Evolutionary conservation across 1,140 invertebrate genomes (phyloP), one percentile per base, ranked within the genome.

Genomic region (Pteromalus puparum): DNA sequence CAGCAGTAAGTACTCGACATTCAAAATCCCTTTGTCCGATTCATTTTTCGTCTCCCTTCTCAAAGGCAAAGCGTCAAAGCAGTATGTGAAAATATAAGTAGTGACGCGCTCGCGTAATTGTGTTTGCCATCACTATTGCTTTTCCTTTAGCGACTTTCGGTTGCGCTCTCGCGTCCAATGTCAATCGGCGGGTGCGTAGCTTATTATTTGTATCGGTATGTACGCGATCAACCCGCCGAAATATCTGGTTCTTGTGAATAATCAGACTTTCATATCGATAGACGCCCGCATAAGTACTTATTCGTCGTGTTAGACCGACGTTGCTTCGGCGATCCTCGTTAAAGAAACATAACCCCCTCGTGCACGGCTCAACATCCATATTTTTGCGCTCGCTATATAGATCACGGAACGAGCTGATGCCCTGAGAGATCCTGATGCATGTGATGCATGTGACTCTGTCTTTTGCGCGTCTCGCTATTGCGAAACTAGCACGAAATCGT

Each of bases 1-100:
- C 48, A 83, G 38, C 24, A 24, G 82, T 83, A 24, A 83, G 82
- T 83, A 78, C 18, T 70, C n/a, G 65, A 42, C 46, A 48, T 48
- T 3, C 15, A 1, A 18, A 15, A 13, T 18, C 15, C 42, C 0
- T 13, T 46, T 46, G 6, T 46, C 9, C 3, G 46, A 48, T 48
- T 5, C 15, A 15, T 18, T 48, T 48, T 48, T 48, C 46, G 10
- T 48, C n/a, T 67, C 65, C 65, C 18, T 67, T 67, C n/a, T 67
- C 65, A 6, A n/a, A 15, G 65, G 4, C 65, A 12, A 26, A 0
- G 21, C 9, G n/a, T 18, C n/a, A 24, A 15, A 48, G 46, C 15
- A 48, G 61, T 7, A 5, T 65, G 61, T 15, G 13, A 65, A 65
- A 65, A 65, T 42, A 42, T 0, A n/a, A n/a, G 2, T 34, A 42